phyloP scores from a whole-genome alignment of 2,113 vertebrate genomes.

The Geothlypis trichas region DNA sequence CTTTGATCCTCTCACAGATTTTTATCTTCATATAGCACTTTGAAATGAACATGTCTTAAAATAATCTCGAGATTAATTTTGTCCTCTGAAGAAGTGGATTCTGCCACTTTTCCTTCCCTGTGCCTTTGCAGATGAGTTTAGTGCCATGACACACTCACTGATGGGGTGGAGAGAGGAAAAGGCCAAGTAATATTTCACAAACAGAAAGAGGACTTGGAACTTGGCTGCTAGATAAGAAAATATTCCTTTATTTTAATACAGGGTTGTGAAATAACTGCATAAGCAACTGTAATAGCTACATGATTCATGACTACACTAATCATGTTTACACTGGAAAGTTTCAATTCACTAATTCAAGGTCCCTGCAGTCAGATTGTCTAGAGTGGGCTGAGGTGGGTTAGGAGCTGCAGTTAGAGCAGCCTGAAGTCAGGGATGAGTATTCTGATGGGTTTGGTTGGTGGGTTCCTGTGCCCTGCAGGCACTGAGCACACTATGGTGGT shows the following conservation, averaged over 20 bases:
- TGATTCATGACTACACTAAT: background rate
- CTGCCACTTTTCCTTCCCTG: background rate
- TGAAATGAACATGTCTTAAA: background rate
- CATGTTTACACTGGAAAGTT: constrained; percentile 6
- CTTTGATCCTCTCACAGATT: background rate
- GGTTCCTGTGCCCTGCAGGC: background rate
- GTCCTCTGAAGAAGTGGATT: background rate
- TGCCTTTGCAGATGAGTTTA: background rate
- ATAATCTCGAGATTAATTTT: background rate
- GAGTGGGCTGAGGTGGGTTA: background rate
- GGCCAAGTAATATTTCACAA: background rate
- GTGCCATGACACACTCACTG: background rate
- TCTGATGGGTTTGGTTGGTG: background rate
- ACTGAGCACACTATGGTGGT: background rate
- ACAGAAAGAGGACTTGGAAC: background rate
- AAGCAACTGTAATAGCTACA: background rate
- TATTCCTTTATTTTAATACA: background rate
- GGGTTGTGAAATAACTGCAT: constrained; percentile 25
- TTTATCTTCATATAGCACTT: background rate
- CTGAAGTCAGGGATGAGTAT: background rate
- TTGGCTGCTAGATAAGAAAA: constrained; percentile 16
- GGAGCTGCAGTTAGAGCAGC: background rate
- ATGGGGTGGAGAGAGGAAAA: background rate
- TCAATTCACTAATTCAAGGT: background rate
- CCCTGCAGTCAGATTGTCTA: background rate